Evolutionary conservation across 2,888 invertebrate genomes (phyloP), one percentile per base, ranked within the genome.

Genomic region (Drosophila picticornis): DNA sequence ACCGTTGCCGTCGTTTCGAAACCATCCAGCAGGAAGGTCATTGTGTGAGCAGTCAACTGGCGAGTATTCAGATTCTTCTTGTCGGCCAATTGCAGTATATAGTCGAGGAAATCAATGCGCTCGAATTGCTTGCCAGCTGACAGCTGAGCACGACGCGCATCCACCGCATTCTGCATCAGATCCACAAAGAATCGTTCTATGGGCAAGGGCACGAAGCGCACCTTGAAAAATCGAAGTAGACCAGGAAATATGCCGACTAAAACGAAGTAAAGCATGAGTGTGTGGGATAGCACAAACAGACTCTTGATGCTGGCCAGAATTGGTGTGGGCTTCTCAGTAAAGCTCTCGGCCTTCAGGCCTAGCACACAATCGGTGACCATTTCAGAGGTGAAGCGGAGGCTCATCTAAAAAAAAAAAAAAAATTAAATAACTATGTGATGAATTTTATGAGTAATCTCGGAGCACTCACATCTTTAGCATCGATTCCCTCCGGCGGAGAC

Each of bases 161-260:
- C 74, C 10, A 92, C 63, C 0, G 92, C 91, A 25, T 68, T 81
- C 16, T 78, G 66, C 91, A 92, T 87, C 0, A 93, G 67, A 4
- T 79, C 67, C 0, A 76, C 52, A 32, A 93, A 93, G 58, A 90
- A 93, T 0, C 43, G 11, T 32, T 91, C 98, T 88, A 98, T 98
- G 0, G 94, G 95, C 0, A 92, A 94, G 0, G 85, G 76, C 0
- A 93, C 56, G 46, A 92, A 83, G 6, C 84, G 83, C 0, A 82
- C 29, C n/a, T 88, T 91, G n/a, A 77, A 75, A 2, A 92, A 16
- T 0, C 70, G 57, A 1, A 58, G 64, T 0, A 94, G 22, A 0
- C 57, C 22, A 22, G 93, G 93, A 40, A 91, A 82, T 2, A 90
- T 72, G 25, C 83, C 84, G 19, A 84, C 40, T 2, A 91, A 1